These are phyloP conservation scores for Tetrao urogallus DNA, from an alignment of 2,113 vertebrate species.

Conservation along the genomic window DNA sequence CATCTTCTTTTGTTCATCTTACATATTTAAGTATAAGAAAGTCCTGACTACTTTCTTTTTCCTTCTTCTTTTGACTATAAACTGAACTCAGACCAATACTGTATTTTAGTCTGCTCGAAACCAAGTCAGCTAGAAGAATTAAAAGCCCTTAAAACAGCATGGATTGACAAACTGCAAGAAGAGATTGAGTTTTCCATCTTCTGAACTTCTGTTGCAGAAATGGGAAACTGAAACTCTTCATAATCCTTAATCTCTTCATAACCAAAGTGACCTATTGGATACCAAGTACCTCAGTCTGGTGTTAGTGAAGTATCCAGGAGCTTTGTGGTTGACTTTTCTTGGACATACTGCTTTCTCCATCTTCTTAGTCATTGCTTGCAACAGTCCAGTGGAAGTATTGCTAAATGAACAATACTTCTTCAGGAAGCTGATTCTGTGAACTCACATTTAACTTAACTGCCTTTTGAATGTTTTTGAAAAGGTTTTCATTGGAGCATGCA, in stretches of 20 bases:
- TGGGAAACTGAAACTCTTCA: neutral
- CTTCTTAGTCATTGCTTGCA: neutral
- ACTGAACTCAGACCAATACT: neutral
- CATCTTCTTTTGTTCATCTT: neutral
- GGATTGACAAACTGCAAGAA: neutral
- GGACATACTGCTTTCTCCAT: neutral
- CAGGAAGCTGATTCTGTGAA: neutral
- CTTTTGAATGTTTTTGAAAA: neutral
- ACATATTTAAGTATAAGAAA: neutral
- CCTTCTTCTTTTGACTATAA: neutral
- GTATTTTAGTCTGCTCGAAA: neutral
- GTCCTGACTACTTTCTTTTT: neutral
- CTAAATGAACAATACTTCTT: neutral
- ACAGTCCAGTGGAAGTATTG: neutral
- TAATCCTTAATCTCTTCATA: neutral
- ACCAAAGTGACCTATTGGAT: neutral
- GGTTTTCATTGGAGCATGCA: neutral
- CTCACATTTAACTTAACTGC: neutral
- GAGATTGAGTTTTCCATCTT: neutral
- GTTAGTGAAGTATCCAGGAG: neutral
- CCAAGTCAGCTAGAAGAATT: neutral
- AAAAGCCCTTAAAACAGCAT: neutral
- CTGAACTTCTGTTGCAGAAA: neutral
- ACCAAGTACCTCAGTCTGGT: neutral
- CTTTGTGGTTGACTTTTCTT: neutral